Conservation (phyloP, 2,797 vertebrate genomes). For the Epinephelus coioides region DNA sequence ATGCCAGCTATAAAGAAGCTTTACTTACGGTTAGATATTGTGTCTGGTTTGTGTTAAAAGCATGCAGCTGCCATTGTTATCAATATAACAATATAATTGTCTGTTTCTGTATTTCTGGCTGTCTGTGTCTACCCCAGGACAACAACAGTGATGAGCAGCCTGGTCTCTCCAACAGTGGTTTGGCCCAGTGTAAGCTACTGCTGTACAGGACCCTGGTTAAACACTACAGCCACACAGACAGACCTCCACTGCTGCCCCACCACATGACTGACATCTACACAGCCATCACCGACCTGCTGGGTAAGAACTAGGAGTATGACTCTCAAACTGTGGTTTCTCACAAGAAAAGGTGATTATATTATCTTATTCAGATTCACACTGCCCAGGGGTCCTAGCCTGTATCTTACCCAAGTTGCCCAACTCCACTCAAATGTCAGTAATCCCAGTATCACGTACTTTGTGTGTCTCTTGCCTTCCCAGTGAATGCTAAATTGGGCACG, state of each 20-base stretch:
- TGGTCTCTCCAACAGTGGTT: slow-evolving; percentile 22
- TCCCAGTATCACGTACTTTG: no score
- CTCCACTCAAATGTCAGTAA: not conserved
- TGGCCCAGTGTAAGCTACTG: slow-evolving; percentile 86
- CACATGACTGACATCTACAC: slow-evolving; percentile 89
- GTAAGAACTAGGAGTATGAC: slow-evolving; percentile 76
- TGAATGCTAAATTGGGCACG: slow-evolving; percentile 87
- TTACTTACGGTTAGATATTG: not conserved
- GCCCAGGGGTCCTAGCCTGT: accelerated
- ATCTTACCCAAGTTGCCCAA: not conserved
- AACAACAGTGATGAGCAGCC: not conserved
- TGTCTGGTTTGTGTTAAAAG: not conserved
- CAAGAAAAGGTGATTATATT: not conserved
- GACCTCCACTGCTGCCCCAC: slow-evolving; percentile 87
- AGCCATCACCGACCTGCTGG: slow-evolving; percentile 91
- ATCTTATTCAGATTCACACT: not conserved
- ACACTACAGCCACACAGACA: slow-evolving; percentile 88
- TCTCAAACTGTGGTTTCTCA: not conserved
- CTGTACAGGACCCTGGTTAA: slow-evolving; percentile 89
- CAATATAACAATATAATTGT: not conserved
- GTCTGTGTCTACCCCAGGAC: slow-evolving; percentile 42
- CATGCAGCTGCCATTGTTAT: not conserved
- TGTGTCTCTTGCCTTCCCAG: slow-evolving; percentile 46
- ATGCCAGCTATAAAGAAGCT: not conserved
- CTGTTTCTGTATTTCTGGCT: slow-evolving; percentile 8